Evolutionary conservation across 2,888 invertebrate genomes (phyloP).

Genomic region (Dynastes grantii): DNA sequence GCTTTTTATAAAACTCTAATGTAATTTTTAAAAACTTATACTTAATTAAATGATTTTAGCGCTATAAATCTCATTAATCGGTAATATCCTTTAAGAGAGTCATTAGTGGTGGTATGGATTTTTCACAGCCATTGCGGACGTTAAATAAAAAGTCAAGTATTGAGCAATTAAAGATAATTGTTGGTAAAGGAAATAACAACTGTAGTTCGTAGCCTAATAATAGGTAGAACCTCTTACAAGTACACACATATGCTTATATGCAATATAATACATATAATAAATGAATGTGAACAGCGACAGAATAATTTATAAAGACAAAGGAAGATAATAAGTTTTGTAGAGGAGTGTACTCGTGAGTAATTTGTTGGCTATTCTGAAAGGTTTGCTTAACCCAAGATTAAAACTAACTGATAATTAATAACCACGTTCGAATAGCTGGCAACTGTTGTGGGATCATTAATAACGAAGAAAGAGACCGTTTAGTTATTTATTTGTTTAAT

Average conservation of each 20-base stretch:
- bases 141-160: constrained; percentile 34
- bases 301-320: constrained; percentile 59
- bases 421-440: constrained; percentile 69
- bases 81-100: constrained; percentile 38
- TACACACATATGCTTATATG: not conserved
- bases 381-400: constrained; percentile 73
- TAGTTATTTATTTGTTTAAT: constrained; percentile 73
- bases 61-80: constrained; percentile 32
- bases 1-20: too few species aligned
- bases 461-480: constrained; percentile 69
- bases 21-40: too few species aligned
- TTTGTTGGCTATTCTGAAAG: constrained; percentile 71
- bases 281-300: constrained; percentile 35
- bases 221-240: constrained; percentile 26
- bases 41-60: too few species aligned
- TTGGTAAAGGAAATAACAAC: constrained; percentile 47
- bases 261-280: constrained; percentile 30
- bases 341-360: constrained; percentile 67
- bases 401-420: constrained; percentile 74
- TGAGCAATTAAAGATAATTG: constrained; percentile 48
- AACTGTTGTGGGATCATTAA: constrained; percentile 71
- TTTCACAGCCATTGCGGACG: constrained; percentile 28
- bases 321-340: constrained; percentile 59
- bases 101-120: constrained; percentile 37
- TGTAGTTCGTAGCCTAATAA: constrained; percentile 43